Conservation (phyloP, 1,140 invertebrate genomes). For the Periplaneta americana region DNA sequence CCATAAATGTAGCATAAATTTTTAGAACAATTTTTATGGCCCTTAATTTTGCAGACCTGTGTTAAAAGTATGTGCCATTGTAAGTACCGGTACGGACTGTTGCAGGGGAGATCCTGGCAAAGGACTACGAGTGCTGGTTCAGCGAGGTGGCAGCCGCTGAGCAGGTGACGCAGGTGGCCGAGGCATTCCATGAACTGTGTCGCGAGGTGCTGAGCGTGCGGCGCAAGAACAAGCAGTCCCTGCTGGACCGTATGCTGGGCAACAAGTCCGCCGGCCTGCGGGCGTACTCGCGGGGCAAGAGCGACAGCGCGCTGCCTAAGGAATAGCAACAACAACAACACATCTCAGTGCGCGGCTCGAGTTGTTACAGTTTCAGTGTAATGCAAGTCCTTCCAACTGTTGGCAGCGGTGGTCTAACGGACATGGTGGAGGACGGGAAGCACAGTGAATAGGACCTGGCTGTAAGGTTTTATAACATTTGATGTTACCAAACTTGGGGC, state of each 20-base stretch:
- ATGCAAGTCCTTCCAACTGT: no score
- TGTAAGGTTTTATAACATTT: no score
- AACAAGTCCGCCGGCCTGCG: constrained; percentile 58
- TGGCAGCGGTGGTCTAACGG: no score
- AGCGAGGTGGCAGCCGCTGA: constrained; percentile 86
- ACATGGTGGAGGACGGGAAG: no score
- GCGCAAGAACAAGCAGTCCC: constrained; percentile 76
- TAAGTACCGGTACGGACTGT: no score
- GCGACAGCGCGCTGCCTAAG: constrained; percentile 76
- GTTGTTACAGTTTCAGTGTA: no score
- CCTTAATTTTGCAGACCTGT: no score
- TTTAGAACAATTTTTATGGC: no score
- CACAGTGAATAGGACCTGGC: no score
- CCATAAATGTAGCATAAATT: no score
- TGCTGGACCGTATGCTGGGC: constrained; percentile 73
- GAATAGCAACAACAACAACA: constrained; percentile 35
- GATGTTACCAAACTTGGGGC: no score
- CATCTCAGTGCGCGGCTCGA: background rate
- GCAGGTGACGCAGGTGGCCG: constrained; percentile 59
- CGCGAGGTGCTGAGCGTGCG: constrained; percentile 70
- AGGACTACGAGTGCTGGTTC: constrained; percentile 82
- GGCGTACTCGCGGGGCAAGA: constrained; percentile 76
- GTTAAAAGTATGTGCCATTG: no score
- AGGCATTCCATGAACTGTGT: constrained; percentile 79
- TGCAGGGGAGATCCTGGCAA: constrained; percentile 72